Evolutionary conservation across 2,113 vertebrate species (phyloP).

Genomic region (Meriones unguiculatus): DNA sequence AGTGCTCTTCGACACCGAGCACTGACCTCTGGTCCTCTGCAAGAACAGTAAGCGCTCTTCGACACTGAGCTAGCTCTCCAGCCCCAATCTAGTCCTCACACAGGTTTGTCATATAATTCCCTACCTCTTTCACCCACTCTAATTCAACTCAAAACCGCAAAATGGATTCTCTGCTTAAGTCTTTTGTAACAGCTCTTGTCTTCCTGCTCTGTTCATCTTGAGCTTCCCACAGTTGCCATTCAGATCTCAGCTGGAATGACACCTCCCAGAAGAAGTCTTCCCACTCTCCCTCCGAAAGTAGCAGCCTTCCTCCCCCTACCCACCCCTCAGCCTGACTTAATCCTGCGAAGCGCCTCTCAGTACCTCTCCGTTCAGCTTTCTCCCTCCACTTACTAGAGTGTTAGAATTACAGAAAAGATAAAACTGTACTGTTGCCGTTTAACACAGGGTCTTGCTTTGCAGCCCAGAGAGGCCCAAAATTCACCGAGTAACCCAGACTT

Average conservation of each 20-base stretch:
- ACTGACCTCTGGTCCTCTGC: too few species aligned
- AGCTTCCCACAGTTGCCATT: conserved; percentile 28
- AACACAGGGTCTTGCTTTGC: not conserved
- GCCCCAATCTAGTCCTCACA: not conserved
- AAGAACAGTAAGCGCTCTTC: too few species aligned
- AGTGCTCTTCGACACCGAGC: too few species aligned
- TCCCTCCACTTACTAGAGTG: not conserved
- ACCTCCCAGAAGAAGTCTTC: not conserved
- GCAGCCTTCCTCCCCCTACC: not conserved
- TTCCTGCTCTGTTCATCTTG: not conserved
- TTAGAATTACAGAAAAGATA: not conserved
- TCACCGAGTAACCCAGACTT: not conserved
- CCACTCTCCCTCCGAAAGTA: not conserved
- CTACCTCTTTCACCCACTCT: not conserved
- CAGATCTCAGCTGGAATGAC: conserved; percentile 28
- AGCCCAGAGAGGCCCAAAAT: not conserved
- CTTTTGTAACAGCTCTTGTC: not conserved
- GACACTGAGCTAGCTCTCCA: not conserved
- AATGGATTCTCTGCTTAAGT: not conserved
- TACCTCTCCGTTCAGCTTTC: not conserved
- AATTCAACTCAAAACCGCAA: not conserved
- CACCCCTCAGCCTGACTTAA: not conserved
- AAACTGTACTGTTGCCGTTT: not conserved
- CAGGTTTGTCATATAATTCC: not conserved
- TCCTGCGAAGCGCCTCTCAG: not conserved